Conservation (phyloP, 2,888 invertebrate genomes). For the Idaea dimidiata region DNA sequence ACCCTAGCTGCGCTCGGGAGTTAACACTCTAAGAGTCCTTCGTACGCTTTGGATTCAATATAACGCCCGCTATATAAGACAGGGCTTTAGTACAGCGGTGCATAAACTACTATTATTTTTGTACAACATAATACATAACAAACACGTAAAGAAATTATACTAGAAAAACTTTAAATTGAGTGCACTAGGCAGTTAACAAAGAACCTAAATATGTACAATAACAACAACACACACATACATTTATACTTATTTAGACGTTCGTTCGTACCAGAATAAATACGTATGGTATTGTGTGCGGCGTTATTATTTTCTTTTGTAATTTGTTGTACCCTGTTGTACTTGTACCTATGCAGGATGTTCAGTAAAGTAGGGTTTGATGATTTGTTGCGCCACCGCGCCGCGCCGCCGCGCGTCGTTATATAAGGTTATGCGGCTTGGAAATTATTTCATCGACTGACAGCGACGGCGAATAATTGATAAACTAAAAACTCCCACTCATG, state of each 20-base stretch:
- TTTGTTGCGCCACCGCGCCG: background rate
- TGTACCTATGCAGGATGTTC: constrained; percentile 10
- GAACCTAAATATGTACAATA: background rate
- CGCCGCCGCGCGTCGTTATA: no score
- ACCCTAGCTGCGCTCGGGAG: no score
- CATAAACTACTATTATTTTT: no score
- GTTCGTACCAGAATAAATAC: constrained; percentile 59
- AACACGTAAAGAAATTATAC: no score
- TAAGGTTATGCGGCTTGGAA: background rate
- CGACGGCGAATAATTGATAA: no score
- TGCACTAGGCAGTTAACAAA: background rate
- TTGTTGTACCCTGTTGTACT: constrained; percentile 32
- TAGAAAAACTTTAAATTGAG: no score
- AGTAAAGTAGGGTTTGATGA: background rate
- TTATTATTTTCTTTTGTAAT: constrained; percentile 60
- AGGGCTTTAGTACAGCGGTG: no score
- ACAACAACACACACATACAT: constrained; percentile 28
- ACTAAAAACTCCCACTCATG: no score
- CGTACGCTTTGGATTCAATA: no score
- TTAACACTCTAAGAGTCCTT: no score
- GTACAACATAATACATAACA: no score
- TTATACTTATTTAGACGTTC: constrained; percentile 56
- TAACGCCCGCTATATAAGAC: no score
- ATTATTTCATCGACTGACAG: background rate
- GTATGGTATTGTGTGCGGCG: constrained; percentile 45